Evolutionary conservation across 1,140 invertebrate genomes (phyloP).

Genomic region (Archivesica marissinica): DNA sequence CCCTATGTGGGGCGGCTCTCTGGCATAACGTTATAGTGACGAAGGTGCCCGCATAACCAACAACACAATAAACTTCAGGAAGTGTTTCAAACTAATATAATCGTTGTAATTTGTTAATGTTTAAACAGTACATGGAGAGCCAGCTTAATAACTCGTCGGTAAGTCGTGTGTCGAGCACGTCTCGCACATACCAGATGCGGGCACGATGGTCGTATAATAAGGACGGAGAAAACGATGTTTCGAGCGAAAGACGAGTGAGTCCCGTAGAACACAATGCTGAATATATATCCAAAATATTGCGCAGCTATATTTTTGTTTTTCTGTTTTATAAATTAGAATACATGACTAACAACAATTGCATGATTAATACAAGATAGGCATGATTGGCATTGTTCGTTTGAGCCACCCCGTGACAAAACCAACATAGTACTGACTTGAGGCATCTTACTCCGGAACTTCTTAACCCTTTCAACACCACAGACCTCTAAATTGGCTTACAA

Average conservation of each 20-base stretch:
- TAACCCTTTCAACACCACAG: too few species aligned
- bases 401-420: too few species aligned
- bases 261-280: neutral
- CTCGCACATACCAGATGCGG: conserved; percentile 44
- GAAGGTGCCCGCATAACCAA: too few species aligned
- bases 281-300: neutral
- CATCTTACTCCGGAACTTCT: too few species aligned
- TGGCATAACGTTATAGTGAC: too few species aligned
- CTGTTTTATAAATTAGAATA: neutral
- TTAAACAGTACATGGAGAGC: conserved; percentile 36
- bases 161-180: conserved; percentile 10
- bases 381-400: too few species aligned
- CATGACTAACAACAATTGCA: neutral
- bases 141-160: neutral
- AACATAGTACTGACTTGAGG: too few species aligned
- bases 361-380: neutral
- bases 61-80: too few species aligned
- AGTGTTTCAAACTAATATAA: too few species aligned
- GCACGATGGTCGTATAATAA: conserved; percentile 48
- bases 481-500: too few species aligned
- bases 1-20: too few species aligned
- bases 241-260: conserved; percentile 15
- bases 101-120: neutral
- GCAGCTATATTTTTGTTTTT: neutral
- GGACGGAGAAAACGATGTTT: neutral